Percentiles rank a stretch among this genome's conserved stretches.
Conservation (phyloP, 1,140 invertebrate genomes). For the Temnothorax longispinosus region DNA sequence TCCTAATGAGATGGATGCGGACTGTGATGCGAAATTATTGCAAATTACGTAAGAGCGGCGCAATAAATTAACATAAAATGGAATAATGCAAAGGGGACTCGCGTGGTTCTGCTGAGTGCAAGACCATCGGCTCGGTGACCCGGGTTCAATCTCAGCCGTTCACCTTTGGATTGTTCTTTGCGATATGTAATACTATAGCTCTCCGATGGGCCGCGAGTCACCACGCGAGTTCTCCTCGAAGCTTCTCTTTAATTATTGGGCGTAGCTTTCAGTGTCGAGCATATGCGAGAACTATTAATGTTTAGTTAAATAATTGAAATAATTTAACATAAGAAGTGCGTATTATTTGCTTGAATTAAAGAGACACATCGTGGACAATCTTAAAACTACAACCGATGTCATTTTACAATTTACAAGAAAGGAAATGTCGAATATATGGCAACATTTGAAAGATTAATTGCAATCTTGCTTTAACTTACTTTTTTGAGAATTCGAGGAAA, state of each 20-base stretch:
- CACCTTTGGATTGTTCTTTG: slow-evolving; percentile 52
- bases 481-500: slow-evolving; percentile 12
- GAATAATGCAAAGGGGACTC: not conserved
- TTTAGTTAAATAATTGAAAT: not conserved
- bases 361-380: not conserved
- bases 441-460: not conserved
- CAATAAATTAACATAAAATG: slow-evolving; percentile 8
- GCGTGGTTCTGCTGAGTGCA: not conserved
- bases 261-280: not conserved
- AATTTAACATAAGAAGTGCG: not conserved
- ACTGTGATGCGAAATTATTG: slow-evolving; percentile 17
- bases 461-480: not conserved
- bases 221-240: not conserved
- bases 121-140: slow-evolving; percentile 22
- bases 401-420: not conserved
- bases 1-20: not conserved
- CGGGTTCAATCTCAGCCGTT: slow-evolving; percentile 47
- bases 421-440: not conserved
- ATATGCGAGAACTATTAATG: not conserved
- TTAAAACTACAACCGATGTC: not conserved
- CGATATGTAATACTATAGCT: slow-evolving; percentile 41
- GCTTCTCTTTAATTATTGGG: not conserved
- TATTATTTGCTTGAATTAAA: not conserved
- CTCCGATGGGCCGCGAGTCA: slow-evolving; percentile 11
- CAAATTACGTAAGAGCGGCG: not conserved